These are phyloP conservation scores for Scleropages formosus DNA, from an alignment of 2,797 vertebrate genomes.

Conservation along the genomic window DNA sequence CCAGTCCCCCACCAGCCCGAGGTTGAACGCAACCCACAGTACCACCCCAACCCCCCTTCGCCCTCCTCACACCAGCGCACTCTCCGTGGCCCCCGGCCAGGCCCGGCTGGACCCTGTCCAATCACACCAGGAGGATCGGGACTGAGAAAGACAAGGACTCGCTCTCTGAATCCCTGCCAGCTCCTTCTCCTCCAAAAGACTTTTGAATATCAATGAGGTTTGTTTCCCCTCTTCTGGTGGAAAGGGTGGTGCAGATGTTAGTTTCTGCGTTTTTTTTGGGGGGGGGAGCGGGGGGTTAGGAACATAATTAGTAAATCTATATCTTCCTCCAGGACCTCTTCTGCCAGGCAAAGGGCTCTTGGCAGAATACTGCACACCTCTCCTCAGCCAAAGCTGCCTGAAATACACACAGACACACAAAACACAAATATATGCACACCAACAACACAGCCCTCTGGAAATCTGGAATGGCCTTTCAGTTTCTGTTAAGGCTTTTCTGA, in stretches of 20 bases:
- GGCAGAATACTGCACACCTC: conserved; percentile 34
- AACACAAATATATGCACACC: conserved; percentile 9
- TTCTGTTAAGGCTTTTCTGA: conserved; percentile 14
- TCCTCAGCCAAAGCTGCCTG: conserved; percentile 15
- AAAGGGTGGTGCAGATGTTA: conserved; percentile 30
- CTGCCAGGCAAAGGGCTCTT: conserved; percentile 44
- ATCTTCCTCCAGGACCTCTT: conserved; percentile 44
- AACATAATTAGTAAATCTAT: conserved; percentile 53
- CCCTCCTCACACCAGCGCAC: background rate
- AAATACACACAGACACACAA: conserved; percentile 14
- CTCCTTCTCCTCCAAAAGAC: conserved; percentile 42
- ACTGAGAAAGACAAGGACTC: conserved; percentile 24
- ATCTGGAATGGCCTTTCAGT: background rate
- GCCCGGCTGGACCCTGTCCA: conserved; percentile 22
- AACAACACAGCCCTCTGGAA: background rate
- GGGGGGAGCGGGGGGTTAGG: no score
- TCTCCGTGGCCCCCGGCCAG: conserved; percentile 26
- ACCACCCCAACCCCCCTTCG: conserved; percentile 31
- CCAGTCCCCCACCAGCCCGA: background rate
- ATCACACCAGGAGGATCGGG: conserved; percentile 17
- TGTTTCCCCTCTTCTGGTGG: conserved; percentile 43
- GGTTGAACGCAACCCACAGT: conserved; percentile 32
- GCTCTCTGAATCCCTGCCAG: conserved; percentile 38
- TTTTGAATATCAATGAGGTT: conserved; percentile 54
- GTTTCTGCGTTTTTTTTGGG: conserved; percentile 20